A percentile compares a stretch with the other conserved stretches of the same genome.
Evolutionary conservation across 2,888 invertebrate genomes (phyloP).

Genomic region (Brachyopa scutellaris): DNA sequence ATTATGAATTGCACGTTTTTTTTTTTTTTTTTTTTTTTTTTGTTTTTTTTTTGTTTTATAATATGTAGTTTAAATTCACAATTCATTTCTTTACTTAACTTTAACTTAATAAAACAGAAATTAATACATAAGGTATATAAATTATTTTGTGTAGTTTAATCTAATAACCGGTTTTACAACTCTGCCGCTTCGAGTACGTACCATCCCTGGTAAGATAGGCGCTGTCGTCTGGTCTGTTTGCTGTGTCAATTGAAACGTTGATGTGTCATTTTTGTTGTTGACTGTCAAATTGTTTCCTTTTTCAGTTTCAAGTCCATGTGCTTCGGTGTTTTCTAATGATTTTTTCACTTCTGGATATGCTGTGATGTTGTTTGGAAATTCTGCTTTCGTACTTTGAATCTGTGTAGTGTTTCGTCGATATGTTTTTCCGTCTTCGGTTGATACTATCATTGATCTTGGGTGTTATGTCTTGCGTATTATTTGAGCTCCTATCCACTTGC

Average conservation of each 20-base stretch:
- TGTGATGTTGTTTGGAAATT: too few relatives aligned
- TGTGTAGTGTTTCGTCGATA: slow-evolving; percentile 12
- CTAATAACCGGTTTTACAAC: neutral
- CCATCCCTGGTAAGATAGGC: neutral
- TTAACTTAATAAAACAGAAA: too few relatives aligned
- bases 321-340: neutral
- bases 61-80: too few relatives aligned
- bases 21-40: too few relatives aligned
- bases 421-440: neutral
- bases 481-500: neutral
- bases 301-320: neutral
- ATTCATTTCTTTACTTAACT: too few relatives aligned
- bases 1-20: too few relatives aligned
- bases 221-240: neutral
- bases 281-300: neutral
- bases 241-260: neutral
- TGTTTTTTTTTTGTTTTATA: too few relatives aligned
- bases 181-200: neutral
- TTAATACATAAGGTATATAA: neutral
- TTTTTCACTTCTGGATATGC: neutral
- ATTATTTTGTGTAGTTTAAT: neutral
- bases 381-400: slow-evolving; percentile 1
- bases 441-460: slow-evolving; percentile 9
- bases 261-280: neutral
- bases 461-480: slow-evolving; percentile 4